Percentiles rank a stretch among this genome's conserved stretches.
Evolutionary conservation across 2,113 vertebrate genomes (phyloP).

Genomic region (Gasterosteus aculeatus): DNA sequence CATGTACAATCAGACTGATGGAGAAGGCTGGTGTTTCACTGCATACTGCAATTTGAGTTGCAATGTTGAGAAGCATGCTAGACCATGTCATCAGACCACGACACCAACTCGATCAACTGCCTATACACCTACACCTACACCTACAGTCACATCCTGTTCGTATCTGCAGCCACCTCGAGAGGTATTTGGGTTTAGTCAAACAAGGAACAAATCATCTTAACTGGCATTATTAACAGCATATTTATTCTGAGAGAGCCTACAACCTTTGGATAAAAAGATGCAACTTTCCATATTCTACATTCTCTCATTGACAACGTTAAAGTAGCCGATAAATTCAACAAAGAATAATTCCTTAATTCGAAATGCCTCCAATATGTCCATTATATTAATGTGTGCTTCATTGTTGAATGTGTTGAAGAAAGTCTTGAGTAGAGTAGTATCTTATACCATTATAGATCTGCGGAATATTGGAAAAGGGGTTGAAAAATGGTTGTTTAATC

Average conservation of each 20-base stretch:
- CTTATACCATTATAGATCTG: background rate
- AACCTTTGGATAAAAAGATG: background rate
- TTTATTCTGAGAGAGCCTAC: background rate
- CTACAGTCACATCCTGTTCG: constrained; percentile 25
- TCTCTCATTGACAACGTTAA: background rate
- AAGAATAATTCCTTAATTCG: background rate
- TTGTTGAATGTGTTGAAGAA: background rate
- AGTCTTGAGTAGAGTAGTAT: background rate
- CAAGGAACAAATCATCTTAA: background rate
- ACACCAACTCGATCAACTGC: constrained; percentile 14
- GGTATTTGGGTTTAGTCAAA: constrained; percentile 59
- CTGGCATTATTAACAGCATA: background rate
- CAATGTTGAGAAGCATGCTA: constrained; percentile 54
- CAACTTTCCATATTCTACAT: background rate
- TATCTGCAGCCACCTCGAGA: constrained; percentile 68
- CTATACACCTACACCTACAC: constrained; percentile 1
- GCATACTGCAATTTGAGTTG: constrained; percentile 81
- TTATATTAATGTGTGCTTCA: background rate
- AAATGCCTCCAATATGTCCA: background rate
- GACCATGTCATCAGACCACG: constrained; percentile 41
- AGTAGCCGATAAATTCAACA: background rate
- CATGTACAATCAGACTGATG: constrained; percentile 84
- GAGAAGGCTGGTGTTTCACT: constrained; percentile 77
- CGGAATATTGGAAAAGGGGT: background rate
- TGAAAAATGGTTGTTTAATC: background rate